Evolutionary conservation across 1,140 invertebrate species (phyloP), one percentile per base, ranked within the genome.

Genomic region (Elymnias hypermnestra): DNA sequence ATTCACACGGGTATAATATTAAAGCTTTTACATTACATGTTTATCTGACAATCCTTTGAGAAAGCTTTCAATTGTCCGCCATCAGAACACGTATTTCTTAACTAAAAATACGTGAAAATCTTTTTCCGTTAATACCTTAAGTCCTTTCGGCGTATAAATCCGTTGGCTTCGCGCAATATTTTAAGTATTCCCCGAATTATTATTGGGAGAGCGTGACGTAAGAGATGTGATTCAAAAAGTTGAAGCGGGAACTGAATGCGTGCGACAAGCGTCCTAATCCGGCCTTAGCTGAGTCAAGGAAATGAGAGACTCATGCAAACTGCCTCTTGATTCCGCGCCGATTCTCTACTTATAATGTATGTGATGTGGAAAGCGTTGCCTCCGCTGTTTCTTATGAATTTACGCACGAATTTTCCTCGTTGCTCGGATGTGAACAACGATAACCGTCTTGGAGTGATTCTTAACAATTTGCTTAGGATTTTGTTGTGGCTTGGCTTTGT

Each of bases 211-310:
- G 51, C 52, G 53, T 53, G 55, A 59, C 50, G 36, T 35, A 42
- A 42, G 50, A 56, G 45, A 60, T 62, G 62, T 72, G 70, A 70
- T 62, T 71, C 59, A 60, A 68, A 63, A 74, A 71, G 57, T 63
- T 53, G 54, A 40, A 41, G 42, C 25, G 56, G 40, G 48, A 63
- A 68, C 53, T 65, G 50, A 56, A 72, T 72, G 63, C 65, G 72
- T 78, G 60, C 67, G 66, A 70, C 55, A 74, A 67, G 57, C 56
- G 50, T 39, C 57, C 60, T 76, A 77, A 78, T 82, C 72, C 68
- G 43, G 53, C 55, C 60, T 75, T 69, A 77, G 74, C 72, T 70
- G 77, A 75, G 57, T 70, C 67, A 47, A 70, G 69, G 58, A 69
- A 78, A 72, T 63, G 63, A 62, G 59, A 61, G 59, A 33, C 59